phyloP scores from a whole-genome alignment of 2,113 vertebrate species.

The Fregetta grallaria region DNA sequence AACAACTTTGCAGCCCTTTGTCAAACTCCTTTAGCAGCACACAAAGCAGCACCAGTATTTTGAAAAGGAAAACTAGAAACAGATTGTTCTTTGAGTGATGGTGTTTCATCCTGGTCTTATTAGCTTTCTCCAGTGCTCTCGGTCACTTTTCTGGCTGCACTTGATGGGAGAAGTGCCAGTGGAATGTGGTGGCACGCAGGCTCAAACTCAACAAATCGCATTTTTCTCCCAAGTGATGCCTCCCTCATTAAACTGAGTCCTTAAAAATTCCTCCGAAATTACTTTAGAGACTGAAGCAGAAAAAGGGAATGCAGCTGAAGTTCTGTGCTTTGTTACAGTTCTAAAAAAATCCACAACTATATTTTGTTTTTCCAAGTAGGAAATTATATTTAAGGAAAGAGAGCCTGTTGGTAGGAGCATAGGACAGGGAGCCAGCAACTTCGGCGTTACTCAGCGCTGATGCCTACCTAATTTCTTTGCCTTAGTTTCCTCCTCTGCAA shows the following conservation, averaged over 20 bases:
- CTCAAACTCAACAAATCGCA: constrained; percentile 28
- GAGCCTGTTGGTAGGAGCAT: not conserved
- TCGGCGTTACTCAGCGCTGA: not conserved
- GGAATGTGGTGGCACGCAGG: constrained; percentile 25
- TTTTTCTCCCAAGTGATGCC: constrained; percentile 46
- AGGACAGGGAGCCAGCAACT: not conserved
- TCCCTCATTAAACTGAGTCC: constrained; percentile 46
- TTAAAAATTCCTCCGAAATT: constrained; percentile 20
- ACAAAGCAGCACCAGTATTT: not conserved
- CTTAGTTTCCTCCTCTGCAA: not conserved
- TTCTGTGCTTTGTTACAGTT: not conserved
- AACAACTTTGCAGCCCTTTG: not conserved
- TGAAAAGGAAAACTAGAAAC: not conserved
- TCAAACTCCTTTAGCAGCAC: not conserved
- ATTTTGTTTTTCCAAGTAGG: not conserved
- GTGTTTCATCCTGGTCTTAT: constrained; percentile 4
- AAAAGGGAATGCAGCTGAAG: not conserved
- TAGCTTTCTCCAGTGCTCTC: constrained; percentile 27
- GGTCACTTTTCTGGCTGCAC: constrained; percentile 41
- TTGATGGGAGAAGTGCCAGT: constrained; percentile 40
- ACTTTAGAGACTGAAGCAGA: not conserved
- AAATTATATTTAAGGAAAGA: not conserved
- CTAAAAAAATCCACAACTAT: not conserved
- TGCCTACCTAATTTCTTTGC: not conserved
- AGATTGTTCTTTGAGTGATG: not conserved